phyloP scores from a whole-genome alignment of 2,113 vertebrate genomes.

The Cariama cristata region DNA sequence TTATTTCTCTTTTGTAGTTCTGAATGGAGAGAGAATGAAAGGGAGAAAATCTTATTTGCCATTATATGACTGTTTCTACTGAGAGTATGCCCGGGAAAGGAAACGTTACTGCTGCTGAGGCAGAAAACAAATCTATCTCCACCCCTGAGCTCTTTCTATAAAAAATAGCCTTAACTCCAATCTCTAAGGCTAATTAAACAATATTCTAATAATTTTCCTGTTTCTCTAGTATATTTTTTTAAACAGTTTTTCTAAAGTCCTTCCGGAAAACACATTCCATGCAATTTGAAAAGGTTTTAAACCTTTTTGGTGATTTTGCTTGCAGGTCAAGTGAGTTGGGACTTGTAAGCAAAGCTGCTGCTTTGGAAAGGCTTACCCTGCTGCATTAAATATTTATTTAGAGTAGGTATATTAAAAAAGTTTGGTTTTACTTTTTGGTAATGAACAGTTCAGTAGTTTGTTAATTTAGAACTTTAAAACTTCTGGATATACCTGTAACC shows the following conservation, averaged over 20 bases:
- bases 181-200: not conserved
- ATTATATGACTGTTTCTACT: slow-evolving; percentile 1
- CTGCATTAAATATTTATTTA: not conserved
- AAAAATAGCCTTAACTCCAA: not conserved
- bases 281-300: not conserved
- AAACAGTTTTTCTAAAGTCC: not conserved
- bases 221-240: not conserved
- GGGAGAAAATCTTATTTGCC: slow-evolving; percentile 31
- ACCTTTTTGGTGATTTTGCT: not conserved
- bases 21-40: slow-evolving; percentile 13
- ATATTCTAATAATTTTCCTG: not conserved
- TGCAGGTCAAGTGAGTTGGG: not conserved
- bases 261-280: not conserved
- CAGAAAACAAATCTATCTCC: slow-evolving; percentile 12
- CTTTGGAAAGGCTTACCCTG: not conserved
- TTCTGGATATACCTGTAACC: not conserved
- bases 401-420: not conserved
- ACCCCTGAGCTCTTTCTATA: not conserved
- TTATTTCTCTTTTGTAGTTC: not conserved
- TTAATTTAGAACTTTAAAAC: not conserved
- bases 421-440: not conserved
- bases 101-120: slow-evolving; percentile 21
- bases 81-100: slow-evolving; percentile 4
- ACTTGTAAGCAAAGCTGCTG: not conserved
- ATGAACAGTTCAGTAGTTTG: not conserved